phyloP scores from a whole-genome alignment of 1,140 invertebrate species.

The Chironomus striatipennis region DNA sequence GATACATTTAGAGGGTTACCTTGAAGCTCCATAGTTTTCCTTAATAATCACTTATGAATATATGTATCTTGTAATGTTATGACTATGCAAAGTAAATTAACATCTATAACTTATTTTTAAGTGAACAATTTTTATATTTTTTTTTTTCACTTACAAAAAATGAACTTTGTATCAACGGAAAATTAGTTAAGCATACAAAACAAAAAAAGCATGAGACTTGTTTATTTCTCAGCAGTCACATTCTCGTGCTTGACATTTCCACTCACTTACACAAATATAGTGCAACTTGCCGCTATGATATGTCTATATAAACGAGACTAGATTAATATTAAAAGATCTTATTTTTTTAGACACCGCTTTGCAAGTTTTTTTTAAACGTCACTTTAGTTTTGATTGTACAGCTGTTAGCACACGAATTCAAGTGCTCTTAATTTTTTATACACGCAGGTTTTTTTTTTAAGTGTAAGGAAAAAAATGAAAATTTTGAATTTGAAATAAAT shows the following conservation, averaged over 20 bases:
- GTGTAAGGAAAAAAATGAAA: no score
- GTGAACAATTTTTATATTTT: background rate
- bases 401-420: no score
- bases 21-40: background rate
- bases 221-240: background rate
- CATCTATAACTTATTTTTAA: background rate
- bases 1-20: background rate
- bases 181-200: background rate
- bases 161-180: background rate
- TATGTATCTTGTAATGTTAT: background rate
- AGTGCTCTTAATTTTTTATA: no score
- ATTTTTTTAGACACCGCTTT: no score
- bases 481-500: no score
- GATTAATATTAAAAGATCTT: no score
- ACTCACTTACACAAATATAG: background rate
- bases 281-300: no score
- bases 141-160: background rate
- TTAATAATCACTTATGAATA: background rate
- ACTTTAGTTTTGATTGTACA: no score
- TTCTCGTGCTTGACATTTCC: conserved; percentile 6
- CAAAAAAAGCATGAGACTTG: background rate
- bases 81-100: background rate
- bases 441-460: no score
- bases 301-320: no score
- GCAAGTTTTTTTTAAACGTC: no score